Evolutionary conservation across 2,888 invertebrate genomes (phyloP).

Genomic region (Spisula subtruncata): DNA sequence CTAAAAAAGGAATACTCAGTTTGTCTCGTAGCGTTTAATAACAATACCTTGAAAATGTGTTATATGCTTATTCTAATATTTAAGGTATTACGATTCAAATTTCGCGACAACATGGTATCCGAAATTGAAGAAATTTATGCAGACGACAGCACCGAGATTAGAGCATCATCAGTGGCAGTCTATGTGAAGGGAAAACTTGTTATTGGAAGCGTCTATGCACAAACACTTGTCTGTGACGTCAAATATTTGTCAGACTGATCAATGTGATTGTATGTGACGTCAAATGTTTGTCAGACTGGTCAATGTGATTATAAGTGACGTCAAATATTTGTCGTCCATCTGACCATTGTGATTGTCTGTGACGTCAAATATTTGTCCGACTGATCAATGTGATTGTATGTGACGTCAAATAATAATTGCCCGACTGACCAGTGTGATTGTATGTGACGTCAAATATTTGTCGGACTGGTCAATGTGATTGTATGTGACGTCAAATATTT

Average conservation of each 20-base stretch:
- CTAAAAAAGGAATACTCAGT: no score
- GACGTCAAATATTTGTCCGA: no score
- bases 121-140: constrained; percentile 57
- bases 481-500: no score
- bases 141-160: constrained; percentile 57
- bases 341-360: constrained; percentile 12
- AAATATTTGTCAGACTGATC: constrained; percentile 11
- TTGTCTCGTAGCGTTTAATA: no score
- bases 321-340: constrained; percentile 54
- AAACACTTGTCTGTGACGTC: constrained; percentile 58
- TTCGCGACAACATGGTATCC: constrained; percentile 54
- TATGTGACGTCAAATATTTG: constrained; percentile 52
- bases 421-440: constrained; percentile 41
- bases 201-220: constrained; percentile 52
- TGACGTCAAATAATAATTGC: constrained; percentile 56
- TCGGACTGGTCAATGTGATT: neutral
- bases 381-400: constrained; percentile 12
- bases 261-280: no score
- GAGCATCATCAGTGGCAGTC: constrained; percentile 51
- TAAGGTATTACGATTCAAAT: constrained; percentile 62
- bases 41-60: no score
- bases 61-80: neutral
- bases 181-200: constrained; percentile 58
- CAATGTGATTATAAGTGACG: constrained; percentile 37
- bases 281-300: no score